Evolutionary conservation across 2,888 invertebrate genomes (phyloP), one percentile per base, ranked within the genome.

Genomic region (Operophtera brumata): DNA sequence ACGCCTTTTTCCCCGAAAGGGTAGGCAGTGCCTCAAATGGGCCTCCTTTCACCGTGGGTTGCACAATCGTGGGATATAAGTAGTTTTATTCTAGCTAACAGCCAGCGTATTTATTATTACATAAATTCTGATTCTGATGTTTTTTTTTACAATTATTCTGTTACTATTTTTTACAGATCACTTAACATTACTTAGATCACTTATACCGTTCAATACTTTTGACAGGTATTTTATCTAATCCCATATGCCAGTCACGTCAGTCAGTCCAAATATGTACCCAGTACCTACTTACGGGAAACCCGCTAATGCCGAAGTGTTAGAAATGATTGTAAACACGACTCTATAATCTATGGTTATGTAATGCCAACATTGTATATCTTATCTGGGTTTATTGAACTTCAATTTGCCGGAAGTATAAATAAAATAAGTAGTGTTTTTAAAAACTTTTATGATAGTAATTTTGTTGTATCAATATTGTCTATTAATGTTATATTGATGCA

Each of bases 311-410:
- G 14, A 49, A 49, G 48, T 41, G 54, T 49, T 45, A 49, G 48
- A 47, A 54, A 54, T 48, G 28, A 4, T 41, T 41, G 48, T 49
- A 49, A 54, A 54, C 45, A 52, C 11, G 13, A 54, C 20, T 41
- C 11, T 11, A 11, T 26, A 47, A 30, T 36, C 49, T 43, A 32
- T 37, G 14, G 41, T 52, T 52, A 36, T 46, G 54, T 45, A 37
- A 55, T 50, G 36, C 46, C 45, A 37, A 50, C 40, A 50, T 25
- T 36, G 32, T 9, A 10, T 42, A 47, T 55, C 50, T 54, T 48
- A 54, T 54, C 54, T 48, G 5, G 7, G 55, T 40, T 6, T 55
- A 43, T 47, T 51, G 55, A 55, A 47, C 55, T 43, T 45, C 36
- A 37, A 36, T 40, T 37, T 44, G 26, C 46, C 55, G 55, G 50